Evolutionary conservation across 2,113 vertebrate species (phyloP).

Genomic region (Pygoscelis antarcticus): DNA sequence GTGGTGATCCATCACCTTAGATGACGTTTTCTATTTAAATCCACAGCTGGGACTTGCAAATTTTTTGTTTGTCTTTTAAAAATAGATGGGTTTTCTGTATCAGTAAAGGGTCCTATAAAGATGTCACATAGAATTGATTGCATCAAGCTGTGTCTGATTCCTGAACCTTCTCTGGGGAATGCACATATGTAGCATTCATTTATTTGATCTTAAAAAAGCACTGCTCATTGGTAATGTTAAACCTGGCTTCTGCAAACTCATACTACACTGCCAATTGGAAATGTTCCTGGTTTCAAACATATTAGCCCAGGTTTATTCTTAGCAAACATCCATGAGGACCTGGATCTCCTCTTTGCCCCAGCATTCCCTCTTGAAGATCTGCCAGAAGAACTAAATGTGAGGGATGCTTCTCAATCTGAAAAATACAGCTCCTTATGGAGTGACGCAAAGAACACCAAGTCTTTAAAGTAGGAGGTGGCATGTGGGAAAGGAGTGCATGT

Average conservation of each 20-base stretch:
- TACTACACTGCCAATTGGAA: background rate
- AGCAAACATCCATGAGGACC: background rate
- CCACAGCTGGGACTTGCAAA: background rate
- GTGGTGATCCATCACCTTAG: background rate
- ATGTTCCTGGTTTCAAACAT: background rate
- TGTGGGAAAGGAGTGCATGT: background rate
- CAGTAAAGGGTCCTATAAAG: background rate
- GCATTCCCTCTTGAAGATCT: background rate
- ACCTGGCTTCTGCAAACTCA: background rate
- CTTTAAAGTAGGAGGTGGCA: background rate
- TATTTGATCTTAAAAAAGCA: background rate
- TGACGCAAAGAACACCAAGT: too few species aligned
- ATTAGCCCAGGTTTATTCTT: background rate
- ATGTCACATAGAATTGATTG: background rate
- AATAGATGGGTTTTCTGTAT: background rate
- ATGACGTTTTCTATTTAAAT: background rate
- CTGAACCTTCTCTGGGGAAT: background rate
- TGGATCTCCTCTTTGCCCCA: background rate
- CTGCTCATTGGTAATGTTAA: background rate
- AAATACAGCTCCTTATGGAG: background rate
- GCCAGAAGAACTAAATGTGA: background rate
- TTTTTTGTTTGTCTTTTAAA: background rate
- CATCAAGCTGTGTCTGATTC: background rate
- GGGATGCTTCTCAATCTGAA: background rate
- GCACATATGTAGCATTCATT: background rate